A percentile compares a stretch with the other conserved stretches of the same genome.
phyloP scores from a whole-genome alignment of 2,888 invertebrate species.

The Eristalinus aeneus region DNA sequence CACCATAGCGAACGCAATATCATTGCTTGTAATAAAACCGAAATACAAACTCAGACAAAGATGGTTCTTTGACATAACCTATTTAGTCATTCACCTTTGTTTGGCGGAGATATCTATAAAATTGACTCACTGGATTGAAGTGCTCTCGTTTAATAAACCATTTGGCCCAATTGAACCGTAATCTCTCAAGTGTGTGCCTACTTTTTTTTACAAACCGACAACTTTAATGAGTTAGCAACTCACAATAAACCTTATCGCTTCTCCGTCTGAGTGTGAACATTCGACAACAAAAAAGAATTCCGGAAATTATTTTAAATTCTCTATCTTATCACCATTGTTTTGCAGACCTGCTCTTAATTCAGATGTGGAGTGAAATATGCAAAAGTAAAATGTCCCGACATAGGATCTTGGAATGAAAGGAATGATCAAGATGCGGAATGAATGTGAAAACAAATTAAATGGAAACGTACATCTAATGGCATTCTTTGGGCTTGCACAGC shows the following conservation, averaged over 20 bases:
- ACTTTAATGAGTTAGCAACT: not conserved
- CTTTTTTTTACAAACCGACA: not conserved
- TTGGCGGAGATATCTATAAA: not conserved
- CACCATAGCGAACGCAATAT: not conserved
- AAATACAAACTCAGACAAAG: not conserved
- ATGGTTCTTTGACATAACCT: not conserved
- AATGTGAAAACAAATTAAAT: not conserved
- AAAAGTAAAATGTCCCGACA: not conserved
- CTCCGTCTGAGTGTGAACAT: not conserved
- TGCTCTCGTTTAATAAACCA: not conserved
- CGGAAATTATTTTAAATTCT: not conserved
- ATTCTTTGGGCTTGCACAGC: too few relatives aligned
- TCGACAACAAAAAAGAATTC: not conserved
- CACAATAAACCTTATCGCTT: not conserved
- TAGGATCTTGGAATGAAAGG: not conserved
- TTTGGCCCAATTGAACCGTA: not conserved
- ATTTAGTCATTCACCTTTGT: not conserved
- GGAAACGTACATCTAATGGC: too few relatives aligned
- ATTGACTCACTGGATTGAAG: not conserved
- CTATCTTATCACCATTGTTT: not conserved
- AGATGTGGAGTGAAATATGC: not conserved
- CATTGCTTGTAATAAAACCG: not conserved
- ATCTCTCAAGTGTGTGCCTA: not conserved
- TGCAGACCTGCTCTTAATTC: not conserved
- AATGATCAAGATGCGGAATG: not conserved